Percentiles rank a stretch among this genome's conserved stretches.
phyloP scores from a whole-genome alignment of 1,140 invertebrate genomes.

The Palaemon carinicauda region DNA sequence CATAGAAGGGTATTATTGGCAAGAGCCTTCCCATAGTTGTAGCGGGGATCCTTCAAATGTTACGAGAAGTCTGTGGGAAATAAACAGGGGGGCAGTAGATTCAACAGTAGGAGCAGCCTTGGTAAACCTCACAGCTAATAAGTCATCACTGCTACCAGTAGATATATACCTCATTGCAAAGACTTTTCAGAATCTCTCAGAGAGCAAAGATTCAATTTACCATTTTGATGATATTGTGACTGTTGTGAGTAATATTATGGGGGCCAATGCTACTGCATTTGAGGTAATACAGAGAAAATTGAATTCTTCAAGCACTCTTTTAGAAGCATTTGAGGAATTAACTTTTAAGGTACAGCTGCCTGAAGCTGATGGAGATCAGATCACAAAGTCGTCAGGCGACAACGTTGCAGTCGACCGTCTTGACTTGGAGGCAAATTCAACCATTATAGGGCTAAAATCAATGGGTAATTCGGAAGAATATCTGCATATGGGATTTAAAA shows the following conservation, averaged over 20 bases:
- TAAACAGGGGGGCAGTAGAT: not conserved
- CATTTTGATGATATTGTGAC: slow-evolving; percentile 39
- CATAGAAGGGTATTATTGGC: slow-evolving; percentile 46
- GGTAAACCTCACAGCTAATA: slow-evolving; percentile 7
- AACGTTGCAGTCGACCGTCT: slow-evolving; percentile 32
- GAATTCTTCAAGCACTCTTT: slow-evolving; percentile 38
- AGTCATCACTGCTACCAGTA: slow-evolving; percentile 6
- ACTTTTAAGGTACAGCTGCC: slow-evolving; percentile 34
- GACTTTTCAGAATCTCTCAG: slow-evolving; percentile 6
- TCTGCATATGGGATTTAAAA: not conserved
- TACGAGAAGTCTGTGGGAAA: slow-evolving; percentile 25
- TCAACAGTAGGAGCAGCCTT: not conserved
- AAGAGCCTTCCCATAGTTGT: not conserved
- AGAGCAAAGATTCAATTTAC: not conserved
- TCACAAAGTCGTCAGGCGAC: slow-evolving; percentile 5
- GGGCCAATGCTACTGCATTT: slow-evolving; percentile 4
- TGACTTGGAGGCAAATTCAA: slow-evolving; percentile 17
- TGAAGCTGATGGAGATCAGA: not conserved
- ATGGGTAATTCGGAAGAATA: not conserved
- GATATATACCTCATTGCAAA: slow-evolving; percentile 48
- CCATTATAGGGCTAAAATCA: slow-evolving; percentile 44
- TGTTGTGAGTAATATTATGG: slow-evolving; percentile 45
- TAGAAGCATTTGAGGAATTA: slow-evolving; percentile 50
- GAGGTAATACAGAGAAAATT: slow-evolving; percentile 20
- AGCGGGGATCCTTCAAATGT: slow-evolving; percentile 23